Percentiles rank a stretch among this genome's conserved stretches.
Conservation (phyloP, 2,113 vertebrate species). For the Sceloporus tristichus region DNA sequence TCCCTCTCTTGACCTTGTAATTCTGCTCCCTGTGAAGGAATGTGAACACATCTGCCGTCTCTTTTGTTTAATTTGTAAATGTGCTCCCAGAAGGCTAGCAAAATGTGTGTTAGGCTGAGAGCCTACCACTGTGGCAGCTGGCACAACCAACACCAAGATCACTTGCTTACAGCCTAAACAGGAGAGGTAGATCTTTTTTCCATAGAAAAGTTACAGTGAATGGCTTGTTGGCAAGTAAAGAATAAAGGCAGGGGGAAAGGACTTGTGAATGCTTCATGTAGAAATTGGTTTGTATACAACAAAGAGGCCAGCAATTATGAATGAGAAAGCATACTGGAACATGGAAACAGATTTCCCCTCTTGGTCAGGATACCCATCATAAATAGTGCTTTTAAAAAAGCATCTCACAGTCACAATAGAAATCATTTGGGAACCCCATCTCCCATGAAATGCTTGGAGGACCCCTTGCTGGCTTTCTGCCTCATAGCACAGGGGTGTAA, state of each 20-base stretch:
- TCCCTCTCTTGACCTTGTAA: conserved; percentile 40
- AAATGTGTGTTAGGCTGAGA: conserved; percentile 8
- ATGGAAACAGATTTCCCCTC: neutral
- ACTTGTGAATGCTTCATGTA: accelerated
- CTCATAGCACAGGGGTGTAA: neutral
- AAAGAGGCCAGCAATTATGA: neutral
- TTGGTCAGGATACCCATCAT: neutral
- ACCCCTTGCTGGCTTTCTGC: too few relatives aligned
- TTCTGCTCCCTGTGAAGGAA: conserved; percentile 46
- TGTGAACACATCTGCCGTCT: conserved; percentile 51
- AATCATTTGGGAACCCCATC: neutral
- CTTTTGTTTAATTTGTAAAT: conserved; percentile 58
- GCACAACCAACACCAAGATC: neutral
- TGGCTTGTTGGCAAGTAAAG: neutral
- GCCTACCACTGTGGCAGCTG: neutral
- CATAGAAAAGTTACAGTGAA: neutral
- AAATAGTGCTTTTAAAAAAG: neutral
- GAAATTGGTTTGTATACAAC: accelerated
- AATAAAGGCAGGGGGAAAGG: neutral
- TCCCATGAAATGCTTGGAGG: neutral
- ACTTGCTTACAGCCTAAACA: neutral
- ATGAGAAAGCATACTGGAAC: neutral
- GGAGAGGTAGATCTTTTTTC: neutral
- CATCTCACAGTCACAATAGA: neutral
- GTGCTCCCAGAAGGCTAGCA: neutral